Base-by-base conservation (phyloP, 2,888 invertebrate species). In the Theodoxus fluviatilis region DNA sequence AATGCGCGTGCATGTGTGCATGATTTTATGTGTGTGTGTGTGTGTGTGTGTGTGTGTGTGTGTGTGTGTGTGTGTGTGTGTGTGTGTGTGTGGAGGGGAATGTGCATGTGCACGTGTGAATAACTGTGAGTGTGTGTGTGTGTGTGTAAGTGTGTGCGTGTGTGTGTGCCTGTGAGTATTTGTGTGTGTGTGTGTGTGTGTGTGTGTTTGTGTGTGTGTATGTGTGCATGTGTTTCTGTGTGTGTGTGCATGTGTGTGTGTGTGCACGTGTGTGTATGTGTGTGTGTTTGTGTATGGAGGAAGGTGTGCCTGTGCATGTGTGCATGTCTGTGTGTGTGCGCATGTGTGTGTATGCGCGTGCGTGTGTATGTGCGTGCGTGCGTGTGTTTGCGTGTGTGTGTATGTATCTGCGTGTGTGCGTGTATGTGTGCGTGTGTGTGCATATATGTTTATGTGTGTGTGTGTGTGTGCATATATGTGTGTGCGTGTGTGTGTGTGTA, bases 231-330 rank as follows among this genome's bases (percentile, higher is more conserved):
- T n/a, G 57, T 57, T 28, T 57, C 31, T 57, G 57, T 57, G 57
- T 57, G 57, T 57, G 57, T 57, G 57, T 57, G 57, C 33, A 33
- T 57, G 57, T 57, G 57, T 57, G 57, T 57, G 57, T 57, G 57
- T 57, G 57, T 57, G 57, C 33, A 33, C 33, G 57, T 57, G 57
- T 57, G 57, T 4, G 57, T 4, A 33, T 4, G 57, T 57, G 57
- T 4, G 57, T 57, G 57, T 4, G 57, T 57, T 28, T 22, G 57
- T 57, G 57, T 57, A 33, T 57, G n/a, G n/a, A n/a, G 57, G 18
- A 57, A 25, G 4, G 57, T 25, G 57, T n/a, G 52, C n/a, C 12
- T 57, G 57, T 57, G 57, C 33, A 33, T 57, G 57, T 57, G 57
- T 57, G 57, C 33, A 33, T 57, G 57, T 57, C 31, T 57, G 57